phyloP scores from a whole-genome alignment of 2,113 vertebrate species.

The Charadrius vociferus region DNA sequence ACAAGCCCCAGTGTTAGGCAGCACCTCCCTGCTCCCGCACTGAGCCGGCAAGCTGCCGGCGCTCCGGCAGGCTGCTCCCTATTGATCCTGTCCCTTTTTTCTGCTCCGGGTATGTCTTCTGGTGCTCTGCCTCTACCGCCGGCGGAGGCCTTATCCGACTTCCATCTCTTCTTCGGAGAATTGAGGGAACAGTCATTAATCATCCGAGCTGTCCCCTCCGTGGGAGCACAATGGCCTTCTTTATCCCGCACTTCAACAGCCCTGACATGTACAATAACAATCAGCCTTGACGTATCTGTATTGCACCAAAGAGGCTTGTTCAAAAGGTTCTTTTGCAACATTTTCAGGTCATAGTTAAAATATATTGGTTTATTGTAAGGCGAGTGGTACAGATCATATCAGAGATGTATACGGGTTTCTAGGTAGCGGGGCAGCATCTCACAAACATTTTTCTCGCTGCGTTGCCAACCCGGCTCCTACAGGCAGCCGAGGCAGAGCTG shows the following conservation, averaged over 20 bases:
- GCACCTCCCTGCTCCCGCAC: not conserved
- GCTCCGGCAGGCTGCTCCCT: not conserved
- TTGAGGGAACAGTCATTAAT: constrained; percentile 72
- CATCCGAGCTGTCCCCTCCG: constrained; percentile 63
- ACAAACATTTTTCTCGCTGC: not conserved
- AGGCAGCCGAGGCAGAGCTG: not conserved
- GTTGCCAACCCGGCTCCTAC: not conserved
- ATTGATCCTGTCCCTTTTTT: constrained; percentile 18
- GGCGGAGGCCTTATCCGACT: constrained; percentile 57
- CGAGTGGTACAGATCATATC: constrained; percentile 11
- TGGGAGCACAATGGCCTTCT: constrained; percentile 72
- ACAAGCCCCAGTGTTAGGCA: not conserved
- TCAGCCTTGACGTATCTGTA: constrained; percentile 64
- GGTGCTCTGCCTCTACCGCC: constrained; percentile 18
- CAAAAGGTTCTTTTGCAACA: constrained; percentile 52
- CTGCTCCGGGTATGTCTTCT: constrained; percentile 4
- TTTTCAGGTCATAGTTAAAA: constrained; percentile 27
- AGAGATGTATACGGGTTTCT: not conserved
- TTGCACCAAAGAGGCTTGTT: constrained; percentile 46
- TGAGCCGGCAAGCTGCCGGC: too few species aligned
- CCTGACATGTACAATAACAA: constrained; percentile 73
- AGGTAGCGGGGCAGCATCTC: constrained; percentile 15
- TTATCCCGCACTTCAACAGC: constrained; percentile 67
- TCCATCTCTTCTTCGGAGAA: constrained; percentile 71
- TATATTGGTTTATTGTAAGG: constrained; percentile 44